Base-by-base conservation (phyloP, 2,797 vertebrate species). In the Cottoperca gobio region DNA sequence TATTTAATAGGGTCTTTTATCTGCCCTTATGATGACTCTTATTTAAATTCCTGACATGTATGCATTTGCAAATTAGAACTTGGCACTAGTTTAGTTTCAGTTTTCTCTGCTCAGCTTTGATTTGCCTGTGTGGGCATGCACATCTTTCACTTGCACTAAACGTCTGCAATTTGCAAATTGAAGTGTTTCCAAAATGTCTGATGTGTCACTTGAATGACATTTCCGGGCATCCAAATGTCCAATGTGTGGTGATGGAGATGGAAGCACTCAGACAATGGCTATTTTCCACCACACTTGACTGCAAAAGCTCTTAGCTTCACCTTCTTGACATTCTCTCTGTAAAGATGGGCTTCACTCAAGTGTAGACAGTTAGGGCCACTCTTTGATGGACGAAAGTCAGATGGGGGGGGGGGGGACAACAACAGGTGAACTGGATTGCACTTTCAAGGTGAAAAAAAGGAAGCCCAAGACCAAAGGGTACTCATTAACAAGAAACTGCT, bases 401-500 rank as follows among this genome's bases (percentile, higher is more conserved):
- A 75, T 52, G 77, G 28, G 81, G 85, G 80, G 85, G n/a, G n/a
- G n/a, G n/a, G n/a, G n/a, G n/a, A n/a, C n/a, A n/a, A 91, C 85
- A 86, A 89, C 78, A 80, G 88, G 82, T 83, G 84, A 85, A 79
- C 71, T 58, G 73, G 35, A 72, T 82, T 81, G 80, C 58, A 85
- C 80, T 88, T 91, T 87, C 73, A 87, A 93, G 88, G 81, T 87
- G 81, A 86, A 72, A 70, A 61, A 82, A 84, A 73, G 69, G 49
- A 77, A 90, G 76, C 62, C 68, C 55, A 73, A 93, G 83, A 86
- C 67, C 84, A 86, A 79, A 88, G 79, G 83, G 40, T 77, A 86
- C 81, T 92, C 92, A 93, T 94, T 89, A 90, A 91, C 87, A 80
- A 87, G 78, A 90, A 85, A 76, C 83, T 76, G 76, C 81, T 78